phyloP scores from a whole-genome alignment of 1,140 invertebrate genomes.

The Holotrichia oblita region DNA sequence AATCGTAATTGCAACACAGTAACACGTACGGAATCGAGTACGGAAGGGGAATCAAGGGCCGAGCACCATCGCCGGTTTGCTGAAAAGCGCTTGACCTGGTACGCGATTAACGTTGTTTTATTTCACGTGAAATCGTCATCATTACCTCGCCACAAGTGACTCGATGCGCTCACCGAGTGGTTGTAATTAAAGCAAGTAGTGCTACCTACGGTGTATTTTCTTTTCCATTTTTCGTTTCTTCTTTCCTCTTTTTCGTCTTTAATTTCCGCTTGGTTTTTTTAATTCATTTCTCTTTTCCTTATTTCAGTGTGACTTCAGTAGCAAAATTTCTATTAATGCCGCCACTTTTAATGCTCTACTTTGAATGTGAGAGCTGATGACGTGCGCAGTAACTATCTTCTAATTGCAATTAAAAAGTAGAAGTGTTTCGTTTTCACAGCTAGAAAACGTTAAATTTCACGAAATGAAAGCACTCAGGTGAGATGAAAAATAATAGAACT shows the following conservation, averaged over 20 bases:
- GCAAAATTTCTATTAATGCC: not conserved
- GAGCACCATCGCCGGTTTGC: not conserved
- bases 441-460: no score
- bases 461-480: no score
- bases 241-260: no score
- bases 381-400: not conserved
- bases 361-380: not conserved
- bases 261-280: not conserved
- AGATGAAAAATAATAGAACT: no score
- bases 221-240: not conserved
- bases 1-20: conserved; percentile 1
- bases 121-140: conserved; percentile 6
- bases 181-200: not conserved
- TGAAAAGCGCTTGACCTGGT: conserved; percentile 11
- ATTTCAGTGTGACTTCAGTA: not conserved
- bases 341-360: not conserved
- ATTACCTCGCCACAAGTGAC: conserved; percentile 5
- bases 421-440: no score
- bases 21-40: not conserved
- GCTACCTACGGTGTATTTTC: not conserved
- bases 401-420: conserved; percentile 6
- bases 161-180: not conserved
- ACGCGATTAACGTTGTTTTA: conserved; percentile 7
- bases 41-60: not conserved
- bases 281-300: not conserved